Evolutionary conservation across 2,888 invertebrate species (phyloP), one percentile per base, ranked within the genome.

Genomic region (Cataglyphis rosenhaueri): DNA sequence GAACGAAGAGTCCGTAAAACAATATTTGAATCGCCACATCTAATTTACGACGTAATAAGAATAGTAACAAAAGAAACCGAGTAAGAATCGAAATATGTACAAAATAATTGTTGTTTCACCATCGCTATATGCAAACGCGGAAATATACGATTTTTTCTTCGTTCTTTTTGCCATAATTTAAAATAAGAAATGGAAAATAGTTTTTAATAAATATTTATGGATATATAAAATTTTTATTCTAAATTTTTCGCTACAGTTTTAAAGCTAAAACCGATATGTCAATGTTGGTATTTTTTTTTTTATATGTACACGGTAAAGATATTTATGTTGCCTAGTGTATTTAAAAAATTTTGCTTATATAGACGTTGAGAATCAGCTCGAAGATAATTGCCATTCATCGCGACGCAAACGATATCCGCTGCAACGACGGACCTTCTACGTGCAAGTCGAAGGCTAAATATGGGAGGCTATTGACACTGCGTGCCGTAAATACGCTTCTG

Each of bases 401-500:
- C 79, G 74, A 83, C 78, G 74, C 66, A 70, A 84, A 86, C 86
- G 84, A 86, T 92, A 92, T 92, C 92, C 92, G 92, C 81, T 87
- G 88, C 88, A 85, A 78, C 64, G 70, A 35, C 87, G 90, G 86
- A 87, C 90, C 90, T 89, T 89, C 85, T 87, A 82, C 78, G 74
- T 85, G 83, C 85, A 66, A 86, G 86, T 87, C 87, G 89, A 89
- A 86, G 91, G 89, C 90, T 90, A 91, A 91, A 91, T 89, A 89
- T 84, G 88, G 89, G 68, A 84, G 91, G 92, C 87, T 91, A 89
- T 92, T 92, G 92, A 92, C 92, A 90, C 91, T 89, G 88, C 82
- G 32, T 65, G 41, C 35, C 57, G 68, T 66, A 65, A 83, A 79
- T 79, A 48, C 73, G 73, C 83, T 82, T 83, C 84, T 85, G 85